Evolutionary conservation across 35 echinoderm and acorn worm genomes (phyloP).

Genomic region (Ophiothrix spiculata): DNA sequence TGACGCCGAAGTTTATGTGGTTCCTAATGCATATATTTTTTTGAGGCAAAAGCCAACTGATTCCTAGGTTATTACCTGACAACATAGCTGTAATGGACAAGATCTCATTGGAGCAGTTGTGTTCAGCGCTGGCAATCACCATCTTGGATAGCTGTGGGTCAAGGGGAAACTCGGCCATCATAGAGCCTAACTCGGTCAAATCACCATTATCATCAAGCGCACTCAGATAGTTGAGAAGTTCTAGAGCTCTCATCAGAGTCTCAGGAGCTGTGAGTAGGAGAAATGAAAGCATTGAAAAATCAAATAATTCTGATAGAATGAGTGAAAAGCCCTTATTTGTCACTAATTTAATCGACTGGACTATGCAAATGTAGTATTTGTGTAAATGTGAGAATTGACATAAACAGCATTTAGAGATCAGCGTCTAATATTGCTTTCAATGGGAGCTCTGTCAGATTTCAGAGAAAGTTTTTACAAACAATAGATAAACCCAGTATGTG

Average conservation of each 20-base stretch:
- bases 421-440: too few relatives aligned
- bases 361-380: too few relatives aligned
- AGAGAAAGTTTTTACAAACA: too few relatives aligned
- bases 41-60: neutral
- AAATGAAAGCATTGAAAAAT: too few relatives aligned
- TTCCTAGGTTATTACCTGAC: slow-evolving; percentile 79
- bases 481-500: too few relatives aligned
- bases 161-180: slow-evolving; percentile 99
- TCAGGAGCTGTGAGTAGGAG: slow-evolving; percentile 67
- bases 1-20: neutral
- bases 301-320: too few relatives aligned
- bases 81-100: slow-evolving; percentile 90
- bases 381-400: too few relatives aligned
- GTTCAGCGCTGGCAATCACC: slow-evolving; percentile 97
- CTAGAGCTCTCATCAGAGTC: slow-evolving; percentile 95
- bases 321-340: too few relatives aligned
- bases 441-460: too few relatives aligned
- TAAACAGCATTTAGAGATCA: too few relatives aligned
- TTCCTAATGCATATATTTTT: neutral
- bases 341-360: too few relatives aligned
- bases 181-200: slow-evolving; percentile 90
- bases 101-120: slow-evolving; percentile 97
- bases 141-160: slow-evolving; percentile 98
- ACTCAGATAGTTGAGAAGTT: slow-evolving; percentile 95
- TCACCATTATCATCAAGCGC: slow-evolving; percentile 93